A percentile compares a stretch with the other conserved stretches of the same genome.
phyloP scores from a whole-genome alignment of 2,113 vertebrate species.

The Hippocampus abdominalis region DNA sequence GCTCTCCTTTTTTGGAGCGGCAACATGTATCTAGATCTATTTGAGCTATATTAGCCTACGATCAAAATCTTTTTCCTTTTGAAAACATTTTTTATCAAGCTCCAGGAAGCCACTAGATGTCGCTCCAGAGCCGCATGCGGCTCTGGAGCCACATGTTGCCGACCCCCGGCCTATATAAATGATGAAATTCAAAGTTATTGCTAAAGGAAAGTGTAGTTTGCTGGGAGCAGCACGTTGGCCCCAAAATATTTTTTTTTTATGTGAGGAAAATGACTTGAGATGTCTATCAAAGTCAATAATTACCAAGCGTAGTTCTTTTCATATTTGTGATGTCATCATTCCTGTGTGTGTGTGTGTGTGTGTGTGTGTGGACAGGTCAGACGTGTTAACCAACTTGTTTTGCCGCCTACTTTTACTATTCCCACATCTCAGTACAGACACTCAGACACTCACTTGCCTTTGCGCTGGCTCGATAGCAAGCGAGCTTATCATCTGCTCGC shows the following conservation, averaged over 20 bases:
- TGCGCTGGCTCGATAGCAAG: background rate
- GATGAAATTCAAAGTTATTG: background rate
- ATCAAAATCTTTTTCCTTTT: too few relatives aligned
- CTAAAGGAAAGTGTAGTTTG: background rate
- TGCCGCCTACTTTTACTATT: constrained; percentile 53
- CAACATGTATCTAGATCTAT: too few relatives aligned
- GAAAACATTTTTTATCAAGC: too few relatives aligned
- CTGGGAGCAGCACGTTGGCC: background rate
- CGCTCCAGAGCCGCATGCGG: too few relatives aligned
- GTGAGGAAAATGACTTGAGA: background rate
- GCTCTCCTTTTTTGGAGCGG: too few relatives aligned
- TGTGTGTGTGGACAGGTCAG: constrained; percentile 36
- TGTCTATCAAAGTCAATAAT: background rate
- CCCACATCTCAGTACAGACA: constrained; percentile 5
- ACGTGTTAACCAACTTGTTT: constrained; percentile 66
- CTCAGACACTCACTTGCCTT: background rate
- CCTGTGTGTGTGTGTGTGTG: background rate
- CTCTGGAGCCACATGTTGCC: too few relatives aligned
- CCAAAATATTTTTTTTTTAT: background rate
- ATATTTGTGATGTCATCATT: constrained; percentile 13
- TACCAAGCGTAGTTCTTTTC: background rate
- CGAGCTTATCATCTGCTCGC: background rate
- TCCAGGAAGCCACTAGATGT: too few relatives aligned
- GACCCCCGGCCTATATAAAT: background rate
- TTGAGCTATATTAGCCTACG: too few relatives aligned